A percentile compares a stretch with the other conserved stretches of the same genome.
Conservation (phyloP, 2,888 invertebrate species). For the Rambutsinella grinnellia region DNA sequence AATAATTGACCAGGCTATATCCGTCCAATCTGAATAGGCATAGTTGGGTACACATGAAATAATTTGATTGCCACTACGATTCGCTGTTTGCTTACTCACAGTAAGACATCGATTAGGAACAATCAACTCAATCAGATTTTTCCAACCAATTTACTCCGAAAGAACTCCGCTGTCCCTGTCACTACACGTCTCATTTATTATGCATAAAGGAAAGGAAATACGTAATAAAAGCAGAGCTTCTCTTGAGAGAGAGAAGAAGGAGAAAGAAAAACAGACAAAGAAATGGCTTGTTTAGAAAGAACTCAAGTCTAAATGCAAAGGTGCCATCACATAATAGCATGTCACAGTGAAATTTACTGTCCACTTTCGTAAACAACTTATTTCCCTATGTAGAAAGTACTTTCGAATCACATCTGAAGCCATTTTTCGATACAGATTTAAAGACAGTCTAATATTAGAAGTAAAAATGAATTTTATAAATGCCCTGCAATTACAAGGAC, state of each 20-base stretch:
- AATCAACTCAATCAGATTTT: constrained; percentile 30
- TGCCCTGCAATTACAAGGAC: not conserved
- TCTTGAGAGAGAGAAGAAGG: not conserved
- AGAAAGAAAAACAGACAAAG: not conserved
- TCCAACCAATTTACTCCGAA: constrained; percentile 19
- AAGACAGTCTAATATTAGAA: not conserved
- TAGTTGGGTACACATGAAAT: not conserved
- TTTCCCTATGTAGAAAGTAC: too few species aligned
- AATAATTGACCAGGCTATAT: too few species aligned
- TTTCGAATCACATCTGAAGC: not conserved
- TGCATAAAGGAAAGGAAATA: not conserved
- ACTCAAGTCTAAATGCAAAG: not conserved
- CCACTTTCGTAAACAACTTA: not conserved
- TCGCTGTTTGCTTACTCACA: not conserved
- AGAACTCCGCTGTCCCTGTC: not conserved
- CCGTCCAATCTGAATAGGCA: not conserved
- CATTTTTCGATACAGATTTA: not conserved
- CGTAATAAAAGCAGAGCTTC: not conserved
- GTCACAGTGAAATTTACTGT: not conserved
- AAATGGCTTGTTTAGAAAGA: not conserved
- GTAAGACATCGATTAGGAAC: not conserved
- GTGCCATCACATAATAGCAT: not conserved
- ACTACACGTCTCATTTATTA: constrained; percentile 30
- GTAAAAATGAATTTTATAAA: not conserved
- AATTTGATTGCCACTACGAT: not conserved